Conservation (phyloP, 2,797 vertebrate genomes). For the Schizopygopsis pylzovi region DNA sequence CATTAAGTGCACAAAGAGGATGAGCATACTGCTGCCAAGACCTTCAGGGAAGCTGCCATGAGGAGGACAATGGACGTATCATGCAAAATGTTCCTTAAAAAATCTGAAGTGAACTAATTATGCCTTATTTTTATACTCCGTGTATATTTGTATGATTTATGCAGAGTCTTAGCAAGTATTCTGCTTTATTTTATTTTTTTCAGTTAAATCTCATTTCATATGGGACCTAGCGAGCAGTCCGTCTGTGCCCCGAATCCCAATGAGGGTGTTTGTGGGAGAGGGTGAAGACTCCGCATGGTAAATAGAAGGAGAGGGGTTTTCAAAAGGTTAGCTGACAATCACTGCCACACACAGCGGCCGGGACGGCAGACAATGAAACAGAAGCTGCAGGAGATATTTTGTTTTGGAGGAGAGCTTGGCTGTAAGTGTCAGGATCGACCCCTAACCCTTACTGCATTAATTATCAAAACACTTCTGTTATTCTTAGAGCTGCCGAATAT, state of each 20-base stretch:
- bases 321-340: conserved; percentile 77
- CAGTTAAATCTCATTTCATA: conserved; percentile 79
- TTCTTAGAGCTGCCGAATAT: conserved; percentile 14
- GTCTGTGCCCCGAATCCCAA: conserved; percentile 74
- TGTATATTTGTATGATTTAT: conserved; percentile 75
- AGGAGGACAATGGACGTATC: conserved; percentile 70
- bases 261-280: conserved; percentile 72
- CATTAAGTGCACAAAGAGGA: conserved; percentile 56
- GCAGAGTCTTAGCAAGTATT: conserved; percentile 71
- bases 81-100: conserved; percentile 72
- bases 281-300: conserved; percentile 60
- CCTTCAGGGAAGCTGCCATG: conserved; percentile 64
- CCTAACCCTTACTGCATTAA: conserved; percentile 38
- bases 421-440: conserved; percentile 52
- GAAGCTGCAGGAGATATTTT: conserved; percentile 58
- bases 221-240: conserved; percentile 71
- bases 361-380: conserved; percentile 56
- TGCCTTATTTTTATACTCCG: conserved; percentile 71
- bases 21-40: conserved; percentile 56
- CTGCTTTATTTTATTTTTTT: conserved; percentile 31
- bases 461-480: conserved; percentile 37
- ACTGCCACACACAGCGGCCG: conserved; percentile 38
- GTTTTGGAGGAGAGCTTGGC: conserved; percentile 58
- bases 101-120: conserved; percentile 76
- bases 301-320: conserved; percentile 55